Base-by-base conservation (phyloP, 2,888 invertebrate genomes). In the Cyclophora albipunctata region DNA sequence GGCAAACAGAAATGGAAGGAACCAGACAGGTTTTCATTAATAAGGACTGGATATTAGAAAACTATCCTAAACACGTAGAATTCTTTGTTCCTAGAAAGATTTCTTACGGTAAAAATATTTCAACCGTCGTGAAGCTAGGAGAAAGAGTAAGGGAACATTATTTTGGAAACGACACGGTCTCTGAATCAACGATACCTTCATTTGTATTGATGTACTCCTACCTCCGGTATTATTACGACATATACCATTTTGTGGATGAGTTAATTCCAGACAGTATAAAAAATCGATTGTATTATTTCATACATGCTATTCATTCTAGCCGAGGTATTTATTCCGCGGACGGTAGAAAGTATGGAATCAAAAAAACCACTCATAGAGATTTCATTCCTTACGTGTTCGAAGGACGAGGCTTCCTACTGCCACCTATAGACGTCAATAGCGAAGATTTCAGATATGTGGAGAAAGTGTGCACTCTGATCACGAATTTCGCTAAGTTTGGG, bases 401-500 rank as follows among this genome's bases (percentile, higher is more conserved):
- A 4, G 40, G 50, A 1, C 64, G 66, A 49, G 7, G 59, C 2
- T 34, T 63, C 0, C 53, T 55, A 2, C 55, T 66, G 3, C 65
- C 42, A 42, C 7, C 67, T 46, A 58, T 75, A 2, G 57, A 68
- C 34, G 60, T 57, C 35, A 57, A 62, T 4, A 70, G 78, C 0
- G 62, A 67, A 1, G 60, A 62, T 3, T 77, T 71, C 45, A 60
- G 70, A 48, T 58, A 74, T 52, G 73, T 84, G 6, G 62, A 80
- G 0, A 70, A 56, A 45, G 59, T 78, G 0, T 75, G 73, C 0
- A 77, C 55, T 6, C 59, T 84, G 7, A 84, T 81, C 81, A 81
- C 82, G 0, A 81, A 84, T 51, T 84, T 83, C 46, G 83, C 81
- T 1, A 83, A 81, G 64, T 72, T 59, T 49, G 81, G 83, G 81